Evolutionary conservation across 2,888 invertebrate genomes (phyloP), one percentile per base, ranked within the genome.

Genomic region (Fragum fragum): DNA sequence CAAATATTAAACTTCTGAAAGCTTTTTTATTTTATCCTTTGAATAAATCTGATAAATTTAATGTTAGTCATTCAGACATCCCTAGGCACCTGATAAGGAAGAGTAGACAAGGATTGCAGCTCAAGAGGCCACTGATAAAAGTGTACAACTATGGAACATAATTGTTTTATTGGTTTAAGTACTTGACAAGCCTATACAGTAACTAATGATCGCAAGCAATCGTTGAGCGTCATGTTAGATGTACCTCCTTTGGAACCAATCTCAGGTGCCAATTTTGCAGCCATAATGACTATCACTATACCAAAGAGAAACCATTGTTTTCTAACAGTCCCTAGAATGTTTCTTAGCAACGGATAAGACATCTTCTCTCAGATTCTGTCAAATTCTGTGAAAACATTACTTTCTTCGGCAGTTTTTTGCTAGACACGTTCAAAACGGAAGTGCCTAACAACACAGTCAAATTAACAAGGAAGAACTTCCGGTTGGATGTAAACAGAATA

Each of bases 241-340:
- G n/a, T 83, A 92, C 92, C 92, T 87, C 90, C 91, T 87, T 90
- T 91, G 5, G 87, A 78, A 21, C 92, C 92, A 23, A 92, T 79
- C 29, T 72, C 75, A 18, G 92, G 92, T 0, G 79, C 83, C 47
- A 88, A 23, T 61, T 87, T 87, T 23, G 92, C 92, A 29, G 87
- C 53, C 14, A 85, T 26, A 70, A 92, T 92, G 16, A 86, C 89
- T 42, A 87, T n/a, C 63, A 91, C 74, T 39, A 92, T 90, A 16
- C 92, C 92, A 21, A 89, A 39, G 0, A 92, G 76, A 79, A 92
- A 92, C 91, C 91, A 92, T 57, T 92, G 90, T 57, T 83, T 87
- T 63, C 61, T 88, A 28, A 88, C 32, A 26, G 69, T 32, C 18
- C 74, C 14, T 3, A 82, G 23, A 68, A 79, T 79, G n/a, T 47